Evolutionary conservation across 2,113 vertebrate species (phyloP).

Genomic region (Condylura cristata): DNA sequence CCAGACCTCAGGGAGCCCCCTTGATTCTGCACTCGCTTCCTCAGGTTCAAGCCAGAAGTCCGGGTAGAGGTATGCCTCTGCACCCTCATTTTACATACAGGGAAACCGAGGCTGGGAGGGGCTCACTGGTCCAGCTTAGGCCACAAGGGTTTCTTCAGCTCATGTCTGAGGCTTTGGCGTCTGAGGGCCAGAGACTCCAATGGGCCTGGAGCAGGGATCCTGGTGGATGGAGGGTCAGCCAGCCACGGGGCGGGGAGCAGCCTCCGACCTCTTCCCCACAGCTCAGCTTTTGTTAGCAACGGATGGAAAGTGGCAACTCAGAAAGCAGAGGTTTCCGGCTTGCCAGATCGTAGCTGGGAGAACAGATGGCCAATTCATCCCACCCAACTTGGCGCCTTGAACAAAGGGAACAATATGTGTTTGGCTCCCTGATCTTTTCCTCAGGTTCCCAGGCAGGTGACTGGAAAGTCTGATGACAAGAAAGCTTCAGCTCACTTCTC

Average conservation of each 20-base stretch:
- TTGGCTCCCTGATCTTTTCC: conserved; percentile 85
- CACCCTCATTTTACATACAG: not conserved
- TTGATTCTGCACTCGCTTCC: not conserved
- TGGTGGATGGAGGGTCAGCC: accelerated
- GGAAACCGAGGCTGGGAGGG: not conserved
- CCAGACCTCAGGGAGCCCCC: not conserved
- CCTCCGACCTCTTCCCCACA: not conserved
- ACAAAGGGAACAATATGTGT: conserved; percentile 87
- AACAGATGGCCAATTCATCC: conserved; percentile 89
- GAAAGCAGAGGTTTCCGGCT: conserved; percentile 83
- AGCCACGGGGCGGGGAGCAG: not conserved
- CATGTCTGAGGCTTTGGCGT: not conserved
- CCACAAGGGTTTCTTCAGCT: not conserved
- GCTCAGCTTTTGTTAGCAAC: conserved; percentile 78
- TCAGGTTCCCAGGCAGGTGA: conserved; percentile 87
- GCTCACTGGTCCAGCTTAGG: not conserved
- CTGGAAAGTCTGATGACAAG: conserved; percentile 88
- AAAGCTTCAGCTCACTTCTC: conserved; percentile 79
- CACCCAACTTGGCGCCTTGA: conserved; percentile 82
- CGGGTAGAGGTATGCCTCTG: not conserved
- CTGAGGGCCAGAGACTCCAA: not conserved
- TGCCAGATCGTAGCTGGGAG: conserved; percentile 76
- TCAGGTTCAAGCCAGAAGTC: not conserved
- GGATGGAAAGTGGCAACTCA: conserved; percentile 81
- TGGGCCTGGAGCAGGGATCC: not conserved